Evolutionary conservation across 1,140 invertebrate genomes (phyloP), one percentile per base, ranked within the genome.

Genomic region (Proales similis): DNA sequence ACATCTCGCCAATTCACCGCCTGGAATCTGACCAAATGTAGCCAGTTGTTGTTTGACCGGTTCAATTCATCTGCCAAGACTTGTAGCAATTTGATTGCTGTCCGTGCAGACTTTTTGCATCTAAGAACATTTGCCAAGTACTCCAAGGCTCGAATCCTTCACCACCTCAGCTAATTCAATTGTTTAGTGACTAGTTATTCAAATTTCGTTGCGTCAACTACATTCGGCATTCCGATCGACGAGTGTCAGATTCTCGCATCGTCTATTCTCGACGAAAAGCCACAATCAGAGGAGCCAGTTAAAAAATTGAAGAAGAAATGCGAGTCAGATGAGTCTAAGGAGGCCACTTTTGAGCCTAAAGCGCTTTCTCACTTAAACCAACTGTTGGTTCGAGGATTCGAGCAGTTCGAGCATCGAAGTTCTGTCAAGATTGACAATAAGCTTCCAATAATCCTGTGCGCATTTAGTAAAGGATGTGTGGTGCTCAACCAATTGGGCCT

Each of bases 51-150:
- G 17, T 20, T 24, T 42, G 32, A 39, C 0, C 39, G 45, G 29
- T 57, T 57, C 32, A 27, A 36, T 0, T n/a, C 12, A 4, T 42
- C 19, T 42, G 7, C 24, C 7, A 24, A 57, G 11, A 57, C 36
- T 4, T 12, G n/a, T 5, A 26, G 26, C 2, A 57, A 57, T 14
- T 22, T 57, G 20, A 27, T 57, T 11, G 45, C 45, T 57, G 17
- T 57, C 12, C 3, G 51, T 17, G 36, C 51, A 12, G 51, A 57
- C 30, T 57, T 11, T 57, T 57, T 43, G 29, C 51, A 57, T 42
- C 24, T 57, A 26, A 57, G 45, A 27, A 20, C n/a, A 4, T 57
- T 57, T 57, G 51, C 51, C 19, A 57, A 57, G 51, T 57, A 53
- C 9, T 11, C 24, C 14, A 42, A 39, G 24, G 20, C 20, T 33